Conservation (phyloP, 2,113 vertebrate genomes). For the Serilophus lunatus region DNA sequence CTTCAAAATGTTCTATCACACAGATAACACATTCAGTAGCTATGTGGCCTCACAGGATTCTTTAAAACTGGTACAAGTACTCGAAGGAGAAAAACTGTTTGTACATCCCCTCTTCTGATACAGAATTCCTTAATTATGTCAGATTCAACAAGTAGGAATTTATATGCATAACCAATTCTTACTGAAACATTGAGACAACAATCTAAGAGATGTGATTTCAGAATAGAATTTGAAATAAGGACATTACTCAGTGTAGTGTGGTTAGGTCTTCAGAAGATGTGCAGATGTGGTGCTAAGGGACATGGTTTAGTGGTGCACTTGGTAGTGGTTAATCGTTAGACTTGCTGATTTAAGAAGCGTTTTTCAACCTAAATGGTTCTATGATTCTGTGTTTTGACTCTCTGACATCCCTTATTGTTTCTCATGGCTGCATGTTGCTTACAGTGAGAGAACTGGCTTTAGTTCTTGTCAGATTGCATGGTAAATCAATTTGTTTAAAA, state of each 20-base stretch:
- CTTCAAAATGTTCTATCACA: not conserved
- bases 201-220: not conserved
- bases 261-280: not conserved
- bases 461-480: not conserved
- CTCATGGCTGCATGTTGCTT: not conserved
- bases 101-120: not conserved
- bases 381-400: not conserved
- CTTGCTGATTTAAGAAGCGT: not conserved
- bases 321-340: not conserved
- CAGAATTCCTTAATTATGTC: not conserved
- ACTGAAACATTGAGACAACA: not conserved
- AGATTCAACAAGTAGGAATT: not conserved
- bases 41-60: not conserved
- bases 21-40: not conserved
- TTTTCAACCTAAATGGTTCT: not conserved
- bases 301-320: not conserved
- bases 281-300: not conserved
- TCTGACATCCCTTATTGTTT: not conserved
- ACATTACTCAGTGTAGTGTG: not conserved
- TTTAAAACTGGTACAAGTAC: not conserved
- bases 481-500: not conserved
- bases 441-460: not conserved
- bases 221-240: not conserved
- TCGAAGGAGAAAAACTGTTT: not conserved
- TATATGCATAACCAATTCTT: not conserved